phyloP scores from a whole-genome alignment of 2,113 vertebrate genomes.

The Triplophysa dalaica region DNA sequence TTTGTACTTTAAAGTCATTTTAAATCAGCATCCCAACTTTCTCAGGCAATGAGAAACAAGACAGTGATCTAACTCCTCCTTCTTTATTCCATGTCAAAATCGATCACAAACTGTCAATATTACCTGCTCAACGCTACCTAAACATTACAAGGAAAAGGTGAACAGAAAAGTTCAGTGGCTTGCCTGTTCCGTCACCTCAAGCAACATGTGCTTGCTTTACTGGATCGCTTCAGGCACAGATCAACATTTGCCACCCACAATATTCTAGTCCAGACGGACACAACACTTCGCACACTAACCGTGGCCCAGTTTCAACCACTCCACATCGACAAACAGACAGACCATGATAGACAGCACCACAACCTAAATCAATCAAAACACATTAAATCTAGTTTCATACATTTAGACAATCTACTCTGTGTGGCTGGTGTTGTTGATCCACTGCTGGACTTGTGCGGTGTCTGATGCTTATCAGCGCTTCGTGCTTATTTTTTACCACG shows the following conservation, averaged over 20 bases:
- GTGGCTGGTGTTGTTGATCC: slow-evolving; percentile 4
- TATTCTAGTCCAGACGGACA: slow-evolving; percentile 28
- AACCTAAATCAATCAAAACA: slow-evolving; percentile 22
- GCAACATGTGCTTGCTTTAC: slow-evolving; percentile 27
- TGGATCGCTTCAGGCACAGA: not conserved
- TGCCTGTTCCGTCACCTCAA: slow-evolving; percentile 16
- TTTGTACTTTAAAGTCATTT: slow-evolving; percentile 1
- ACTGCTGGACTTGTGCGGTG: not conserved
- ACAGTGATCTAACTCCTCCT: not conserved
- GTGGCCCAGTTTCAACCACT: not conserved
- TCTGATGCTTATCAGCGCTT: slow-evolving; percentile 47
- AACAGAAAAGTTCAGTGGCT: slow-evolving; percentile 28
- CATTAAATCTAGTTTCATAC: not conserved
- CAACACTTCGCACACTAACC: slow-evolving; percentile 25
- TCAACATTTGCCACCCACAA: slow-evolving; percentile 34
- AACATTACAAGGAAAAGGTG: slow-evolving; percentile 15
- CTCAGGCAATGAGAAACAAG: not conserved
- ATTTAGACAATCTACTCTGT: slow-evolving; percentile 2
- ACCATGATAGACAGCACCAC: slow-evolving; percentile 10
- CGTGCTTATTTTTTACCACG: slow-evolving; percentile 47
- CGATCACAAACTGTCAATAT: not conserved
- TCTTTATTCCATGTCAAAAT: not conserved
- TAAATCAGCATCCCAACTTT: slow-evolving; percentile 10
- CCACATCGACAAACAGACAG: slow-evolving; percentile 4
- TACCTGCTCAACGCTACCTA: not conserved